Conservation (phyloP, 92 coral and sea anemone genomes). For the Muricea muricata region DNA sequence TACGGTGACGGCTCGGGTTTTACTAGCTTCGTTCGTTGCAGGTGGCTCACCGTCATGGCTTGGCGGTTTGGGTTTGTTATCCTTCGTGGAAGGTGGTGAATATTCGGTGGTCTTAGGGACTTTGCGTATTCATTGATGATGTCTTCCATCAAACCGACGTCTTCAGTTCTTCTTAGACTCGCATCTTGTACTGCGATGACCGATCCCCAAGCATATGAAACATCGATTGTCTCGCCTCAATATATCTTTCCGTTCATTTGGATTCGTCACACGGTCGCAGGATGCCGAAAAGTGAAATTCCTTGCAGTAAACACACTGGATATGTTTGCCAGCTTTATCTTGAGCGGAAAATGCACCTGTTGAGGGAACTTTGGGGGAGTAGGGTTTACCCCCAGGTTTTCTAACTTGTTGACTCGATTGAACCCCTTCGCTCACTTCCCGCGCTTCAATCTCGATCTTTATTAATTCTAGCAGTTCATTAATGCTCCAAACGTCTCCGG, state of each 20-base stretch:
- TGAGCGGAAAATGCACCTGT: background rate
- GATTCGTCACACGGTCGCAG: slow-evolving; percentile 51
- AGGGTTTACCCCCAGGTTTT: background rate
- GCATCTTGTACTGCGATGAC: slow-evolving; percentile 52
- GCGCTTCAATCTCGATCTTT: background rate
- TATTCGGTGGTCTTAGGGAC: background rate
- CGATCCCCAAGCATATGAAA: slow-evolving; percentile 11
- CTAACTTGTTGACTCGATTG: background rate
- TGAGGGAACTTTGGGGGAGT: background rate
- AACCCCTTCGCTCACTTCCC: background rate
- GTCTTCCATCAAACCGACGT: slow-evolving; percentile 20
- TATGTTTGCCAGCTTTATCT: background rate
- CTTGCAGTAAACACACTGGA: slow-evolving; percentile 52
- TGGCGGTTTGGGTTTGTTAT: background rate
- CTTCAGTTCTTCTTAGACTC: slow-evolving; percentile 22
- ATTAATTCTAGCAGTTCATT: background rate
- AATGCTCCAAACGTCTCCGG: background rate
- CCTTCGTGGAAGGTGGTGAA: background rate
- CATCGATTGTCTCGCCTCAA: slow-evolving; percentile 38
- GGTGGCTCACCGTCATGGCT: background rate
- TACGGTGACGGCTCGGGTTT: background rate
- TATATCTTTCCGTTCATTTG: slow-evolving; percentile 30
- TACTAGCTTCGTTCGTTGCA: background rate
- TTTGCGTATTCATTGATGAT: slow-evolving; percentile 48
- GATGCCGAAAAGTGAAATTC: slow-evolving; percentile 60